These are phyloP conservation scores for Petrolisthes cinctipes DNA, from an alignment of 2,888 invertebrate species.

Conservation along the genomic window DNA sequence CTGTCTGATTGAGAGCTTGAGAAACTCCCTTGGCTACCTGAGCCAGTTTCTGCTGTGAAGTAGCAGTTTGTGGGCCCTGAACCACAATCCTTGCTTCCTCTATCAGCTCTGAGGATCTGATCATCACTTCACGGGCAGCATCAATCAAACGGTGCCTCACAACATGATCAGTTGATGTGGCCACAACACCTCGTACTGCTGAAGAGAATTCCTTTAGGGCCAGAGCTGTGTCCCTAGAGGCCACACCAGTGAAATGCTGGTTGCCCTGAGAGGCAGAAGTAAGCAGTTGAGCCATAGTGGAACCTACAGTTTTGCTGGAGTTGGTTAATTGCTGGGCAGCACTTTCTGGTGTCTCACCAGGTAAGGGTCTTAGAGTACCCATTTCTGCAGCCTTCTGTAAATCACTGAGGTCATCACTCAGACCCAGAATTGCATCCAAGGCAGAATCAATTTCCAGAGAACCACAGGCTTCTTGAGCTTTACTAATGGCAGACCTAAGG, in stretches of 20 bases:
- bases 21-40: constrained; percentile 82
- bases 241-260: constrained; percentile 83
- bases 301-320: constrained; percentile 82
- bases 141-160: constrained; percentile 72
- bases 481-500: constrained; percentile 71
- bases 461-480: constrained; percentile 82
- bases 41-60: constrained; percentile 76
- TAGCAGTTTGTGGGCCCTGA: constrained; percentile 77
- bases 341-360: constrained; percentile 82
- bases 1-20: constrained; percentile 78
- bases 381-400: constrained; percentile 82
- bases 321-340: constrained; percentile 75
- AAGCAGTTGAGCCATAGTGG: constrained; percentile 86
- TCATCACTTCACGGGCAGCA: constrained; percentile 82
- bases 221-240: constrained; percentile 84
- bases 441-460: constrained; percentile 84
- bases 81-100: constrained; percentile 86
- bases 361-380: constrained; percentile 82
- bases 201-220: constrained; percentile 80
- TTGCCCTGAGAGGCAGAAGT: constrained; percentile 88
- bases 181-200: constrained; percentile 84
- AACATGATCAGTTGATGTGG: constrained; percentile 77
- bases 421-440: constrained; percentile 82
- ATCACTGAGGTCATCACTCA: constrained; percentile 86
- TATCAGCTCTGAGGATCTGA: constrained; percentile 80